Base-by-base conservation (phyloP, 2,797 vertebrate species). In the Brachyrhaphis roseni region DNA sequence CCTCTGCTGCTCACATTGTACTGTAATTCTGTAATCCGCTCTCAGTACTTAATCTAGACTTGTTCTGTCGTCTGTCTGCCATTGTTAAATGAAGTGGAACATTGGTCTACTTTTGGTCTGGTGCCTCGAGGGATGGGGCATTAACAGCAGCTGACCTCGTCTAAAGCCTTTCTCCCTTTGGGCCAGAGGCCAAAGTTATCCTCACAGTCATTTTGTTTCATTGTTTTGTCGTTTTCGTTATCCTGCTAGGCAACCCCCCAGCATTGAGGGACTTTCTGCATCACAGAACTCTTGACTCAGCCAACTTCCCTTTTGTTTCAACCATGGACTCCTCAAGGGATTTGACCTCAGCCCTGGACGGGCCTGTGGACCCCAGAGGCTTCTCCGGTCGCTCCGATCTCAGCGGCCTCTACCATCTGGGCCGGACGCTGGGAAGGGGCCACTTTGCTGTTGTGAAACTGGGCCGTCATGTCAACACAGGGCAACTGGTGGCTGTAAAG, bases 381-480 rank as follows among this genome's bases (percentile, higher is more conserved):
- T 84, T 82, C 74, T 83, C 84, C 0, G 26, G 86, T 5, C 93
- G 93, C 82, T 89, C 82, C 0, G 93, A 95, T 49, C 94, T 98
- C 31, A 97, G 95, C 0, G 97, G 97, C 53, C 93, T 97, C 8
- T 98, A 98, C 0, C 95, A 96, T 78, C 93, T 98, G 91, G 97
- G 96, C 78, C 96, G 96, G 77, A 97, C 97, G 0, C 88, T 98
- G 91, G 97, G 97, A 75, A 95, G 96, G 88, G 97, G 97, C 1
- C 97, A 97, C 93, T 98, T 97, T 0, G 97, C 97, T 0, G 97
- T 97, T 86, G 97, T 98, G 84, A 97, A 97, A 86, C 94, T 97
- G 87, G 97, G 96, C 0, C 96, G 97, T 7, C 96, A 97, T 0
- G 94, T 97, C 80, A 95, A 95, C 94, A 97, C 97, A 0, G 95